Evolutionary conservation across 2,797 vertebrate genomes (phyloP).

Genomic region (Periparus ater): DNA sequence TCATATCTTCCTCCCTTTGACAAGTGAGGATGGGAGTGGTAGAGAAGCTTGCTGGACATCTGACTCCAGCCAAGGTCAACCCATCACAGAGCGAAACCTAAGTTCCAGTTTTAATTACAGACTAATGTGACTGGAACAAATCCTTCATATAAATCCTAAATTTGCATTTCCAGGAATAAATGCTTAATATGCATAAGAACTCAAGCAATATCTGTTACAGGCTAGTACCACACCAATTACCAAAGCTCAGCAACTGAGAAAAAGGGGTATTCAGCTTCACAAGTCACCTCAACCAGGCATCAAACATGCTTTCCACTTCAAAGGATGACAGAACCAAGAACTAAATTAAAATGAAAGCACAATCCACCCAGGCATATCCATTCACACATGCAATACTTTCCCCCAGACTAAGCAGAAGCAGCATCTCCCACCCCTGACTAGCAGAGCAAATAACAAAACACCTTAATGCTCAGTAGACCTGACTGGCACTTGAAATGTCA

Average conservation of each 20-base stretch:
- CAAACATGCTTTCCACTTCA: neutral
- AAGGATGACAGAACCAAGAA: neutral
- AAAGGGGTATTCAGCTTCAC: neutral
- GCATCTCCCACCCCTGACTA: neutral
- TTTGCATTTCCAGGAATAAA: neutral
- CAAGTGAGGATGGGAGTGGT: neutral
- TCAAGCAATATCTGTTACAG: neutral
- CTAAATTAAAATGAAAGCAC: neutral
- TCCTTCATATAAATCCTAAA: neutral
- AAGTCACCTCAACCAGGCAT: neutral
- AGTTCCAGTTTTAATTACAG: neutral
- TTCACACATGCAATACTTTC: neutral
- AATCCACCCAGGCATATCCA: fast-evolving
- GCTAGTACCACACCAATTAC: neutral
- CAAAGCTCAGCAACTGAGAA: neutral
- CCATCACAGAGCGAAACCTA: neutral
- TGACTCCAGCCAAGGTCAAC: neutral
- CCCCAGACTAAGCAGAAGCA: neutral
- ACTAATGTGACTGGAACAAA: neutral
- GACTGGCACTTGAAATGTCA: neutral
- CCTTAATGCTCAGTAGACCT: neutral
- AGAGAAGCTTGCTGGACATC: neutral
- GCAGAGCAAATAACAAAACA: neutral
- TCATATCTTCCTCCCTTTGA: neutral
- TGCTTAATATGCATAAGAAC: neutral